These are phyloP conservation scores for Mesocentrotus franciscanus DNA, from an alignment of 53 echinoderm and acorn worm species.

Conservation along the genomic window DNA sequence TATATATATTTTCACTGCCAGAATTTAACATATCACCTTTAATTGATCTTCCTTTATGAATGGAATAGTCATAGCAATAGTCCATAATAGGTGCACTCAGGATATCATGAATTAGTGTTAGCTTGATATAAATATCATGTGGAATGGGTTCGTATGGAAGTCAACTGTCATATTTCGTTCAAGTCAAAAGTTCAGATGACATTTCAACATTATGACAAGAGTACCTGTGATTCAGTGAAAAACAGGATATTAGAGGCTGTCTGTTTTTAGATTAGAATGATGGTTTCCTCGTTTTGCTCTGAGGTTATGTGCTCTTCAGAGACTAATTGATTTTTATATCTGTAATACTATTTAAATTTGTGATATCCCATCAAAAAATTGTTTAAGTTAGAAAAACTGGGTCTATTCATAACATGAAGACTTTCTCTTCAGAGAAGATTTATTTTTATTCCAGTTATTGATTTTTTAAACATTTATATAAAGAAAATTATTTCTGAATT, in stretches of 20 bases:
- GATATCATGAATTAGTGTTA: neutral
- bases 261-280: neutral
- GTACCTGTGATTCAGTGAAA: neutral
- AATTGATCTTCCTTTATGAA: neutral
- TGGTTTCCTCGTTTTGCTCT: neutral
- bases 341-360: no score
- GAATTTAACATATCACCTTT: neutral
- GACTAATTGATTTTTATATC: neutral
- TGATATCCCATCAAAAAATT: no score
- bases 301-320: neutral
- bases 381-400: no score
- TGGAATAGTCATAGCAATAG: slow-evolving; percentile 17
- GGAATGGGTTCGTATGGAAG: neutral
- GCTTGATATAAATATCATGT: neutral
- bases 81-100: neutral
- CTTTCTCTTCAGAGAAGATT: no score
- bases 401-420: no score
- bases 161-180: neutral
- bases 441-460: no score
- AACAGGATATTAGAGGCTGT: neutral
- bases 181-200: slow-evolving; percentile 17
- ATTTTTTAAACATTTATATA: no score
- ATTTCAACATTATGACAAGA: neutral
- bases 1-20: neutral
- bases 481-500: no score